Base-by-base conservation (phyloP, 2,797 vertebrate species). In the Okamejei kenojei region DNA sequence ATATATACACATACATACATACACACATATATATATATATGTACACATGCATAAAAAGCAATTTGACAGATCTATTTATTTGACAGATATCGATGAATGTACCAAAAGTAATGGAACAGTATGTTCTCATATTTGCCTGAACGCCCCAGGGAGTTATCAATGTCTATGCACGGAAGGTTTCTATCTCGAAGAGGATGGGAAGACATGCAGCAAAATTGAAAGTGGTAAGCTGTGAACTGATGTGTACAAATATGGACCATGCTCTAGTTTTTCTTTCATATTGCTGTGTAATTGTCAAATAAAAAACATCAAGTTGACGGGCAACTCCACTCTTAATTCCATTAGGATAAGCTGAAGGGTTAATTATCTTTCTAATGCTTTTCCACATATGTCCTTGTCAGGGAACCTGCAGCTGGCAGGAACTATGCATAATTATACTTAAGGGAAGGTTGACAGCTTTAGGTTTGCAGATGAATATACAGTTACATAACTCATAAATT, bases 21-120 rank as follows among this genome's bases (percentile, higher is more conserved):
- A 54, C 5, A 54, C 45, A 54, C 5, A 54, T 0, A 54, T 6
- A 54, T 54, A 54, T 54, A 54, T 54, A 54, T 54, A 54, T 54
- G 5, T 54, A 54, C 45, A 54, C 45, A 54, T 54, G 45, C 45
- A 54, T 54, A 54, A 54, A 54, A 54, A 54, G 7, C 45, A 54
- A 54, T 54, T 54, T 54, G 5, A 54, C 45, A 54, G 0, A 54
- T 54, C 45, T 54, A 54, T 54, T 54, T 29, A n/a, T 76, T 74
- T 58, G 23, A 92, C 93, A 99, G 99, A 99, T 95, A 97, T 99
- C 0, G 97, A 99, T 0, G 99, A 99, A 95, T 99, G 99, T 93
- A 95, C 96, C 88, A 95, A 95, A 0, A 97, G 96, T 95, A 99
- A 98, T 0, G 95, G 94, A 94, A 98, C 97, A 0, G 95, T 96